Evolutionary conservation across 1,140 invertebrate species (phyloP), one percentile per base, ranked within the genome.

Genomic region (Papilio aristodemus): DNA sequence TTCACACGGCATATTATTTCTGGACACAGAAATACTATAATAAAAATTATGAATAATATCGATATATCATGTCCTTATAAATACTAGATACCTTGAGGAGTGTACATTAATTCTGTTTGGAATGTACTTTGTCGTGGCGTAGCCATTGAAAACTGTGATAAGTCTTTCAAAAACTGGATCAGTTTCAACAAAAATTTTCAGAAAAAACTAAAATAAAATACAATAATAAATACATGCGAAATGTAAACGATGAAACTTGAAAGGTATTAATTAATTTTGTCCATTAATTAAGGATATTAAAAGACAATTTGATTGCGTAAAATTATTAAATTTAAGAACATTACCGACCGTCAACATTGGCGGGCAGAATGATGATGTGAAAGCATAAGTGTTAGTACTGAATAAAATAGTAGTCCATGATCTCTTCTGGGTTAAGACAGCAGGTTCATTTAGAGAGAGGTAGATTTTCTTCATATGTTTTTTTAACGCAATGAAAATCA

Each of bases 111-210:
- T 54, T 17, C 46, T 54, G 22, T 54, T 54, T 19, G 46, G 22
- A 54, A 25, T 25, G 9, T 54, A 39, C 38, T 39, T 22, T 22
- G 17, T 22, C 10, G 46, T 54, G 46, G 46, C 46, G 22, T 25
- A 54, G 46, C 46, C 46, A 54, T 54, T 54, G 46, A 25, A 13
- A 54, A 54, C 46, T 54, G 46, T 54, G 46, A 54, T 54, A 54
- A 46, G 43, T 19, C 14, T 46, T 46, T 46, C 19, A 14, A 46
- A 32, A 46, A 46, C 43, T 46, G 41, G 14, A 46, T 17, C 43
- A 1, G 11, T 39, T 39, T 39, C 38, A 39, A 4, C 13, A 13
- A 39, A 39, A 22, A 17, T 2, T 50, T 2, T 25, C 0, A 22
- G 4, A 25, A 8, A 17, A 2, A 22, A 14, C n/a, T 11, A 22